phyloP scores from a whole-genome alignment of 2,113 vertebrate genomes.

The Sinosuthora webbiana region DNA sequence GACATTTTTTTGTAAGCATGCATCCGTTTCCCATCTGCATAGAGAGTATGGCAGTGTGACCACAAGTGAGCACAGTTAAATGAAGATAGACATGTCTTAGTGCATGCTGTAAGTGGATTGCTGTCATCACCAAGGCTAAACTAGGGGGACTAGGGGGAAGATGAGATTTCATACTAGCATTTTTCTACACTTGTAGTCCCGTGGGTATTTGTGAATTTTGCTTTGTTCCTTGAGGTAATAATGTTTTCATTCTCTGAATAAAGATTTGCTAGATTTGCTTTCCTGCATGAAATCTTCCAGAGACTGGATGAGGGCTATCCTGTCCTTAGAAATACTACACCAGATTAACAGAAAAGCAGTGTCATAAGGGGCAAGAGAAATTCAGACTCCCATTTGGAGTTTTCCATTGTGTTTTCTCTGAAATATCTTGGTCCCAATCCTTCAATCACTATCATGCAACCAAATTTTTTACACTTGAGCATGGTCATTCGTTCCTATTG shows the following conservation, averaged over 20 bases:
- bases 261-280: neutral
- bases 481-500: neutral
- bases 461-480: neutral
- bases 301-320: neutral
- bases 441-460: neutral
- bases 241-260: neutral
- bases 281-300: neutral
- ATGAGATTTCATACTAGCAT: slow-evolving; percentile 9
- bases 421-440: neutral
- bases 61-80: slow-evolving; percentile 44
- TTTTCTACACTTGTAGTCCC: neutral
- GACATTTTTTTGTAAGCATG: slow-evolving; percentile 45
- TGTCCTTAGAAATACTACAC: neutral
- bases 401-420: neutral
- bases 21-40: neutral
- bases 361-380: neutral
- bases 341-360: neutral
- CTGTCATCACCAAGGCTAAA: slow-evolving; percentile 61
- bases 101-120: slow-evolving; percentile 44
- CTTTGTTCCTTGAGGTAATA: neutral
- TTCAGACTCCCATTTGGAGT: neutral
- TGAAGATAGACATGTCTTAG: slow-evolving; percentile 52
- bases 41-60: slow-evolving; percentile 27
- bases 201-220: neutral
- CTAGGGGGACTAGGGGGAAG: neutral